Evolutionary conservation across 2,113 vertebrate genomes (phyloP).

Genomic region (Cavia aperea): DNA sequence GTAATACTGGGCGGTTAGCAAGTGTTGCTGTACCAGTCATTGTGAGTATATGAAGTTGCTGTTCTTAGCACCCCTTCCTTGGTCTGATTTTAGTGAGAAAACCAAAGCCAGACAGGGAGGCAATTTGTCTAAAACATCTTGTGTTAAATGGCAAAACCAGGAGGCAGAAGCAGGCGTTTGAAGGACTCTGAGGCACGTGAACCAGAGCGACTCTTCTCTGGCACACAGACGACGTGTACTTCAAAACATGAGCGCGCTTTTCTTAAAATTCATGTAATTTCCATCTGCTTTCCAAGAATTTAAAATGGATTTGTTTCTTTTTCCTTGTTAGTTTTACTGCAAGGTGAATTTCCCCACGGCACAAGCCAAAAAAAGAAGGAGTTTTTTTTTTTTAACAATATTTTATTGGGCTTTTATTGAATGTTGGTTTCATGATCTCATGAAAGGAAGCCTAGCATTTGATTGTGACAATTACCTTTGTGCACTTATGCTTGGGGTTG

Average conservation of each 20-base stretch:
- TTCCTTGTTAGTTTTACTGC: slow-evolving; percentile 20
- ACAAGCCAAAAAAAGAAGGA: background rate
- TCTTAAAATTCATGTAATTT: background rate
- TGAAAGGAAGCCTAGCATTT: background rate
- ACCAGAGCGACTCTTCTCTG: background rate
- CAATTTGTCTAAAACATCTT: background rate
- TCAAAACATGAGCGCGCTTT: background rate
- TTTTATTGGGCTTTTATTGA: slow-evolving; percentile 32
- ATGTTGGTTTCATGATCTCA: slow-evolving; percentile 13
- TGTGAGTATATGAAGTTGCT: background rate
- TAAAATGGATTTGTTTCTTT: background rate
- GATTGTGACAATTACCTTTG: background rate
- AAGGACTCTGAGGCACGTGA: background rate
- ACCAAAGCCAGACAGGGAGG: background rate
- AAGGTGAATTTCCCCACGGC: background rate
- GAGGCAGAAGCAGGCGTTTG: background rate
- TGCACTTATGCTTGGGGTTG: slow-evolving; percentile 11
- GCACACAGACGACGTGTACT: background rate
- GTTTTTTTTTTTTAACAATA: background rate
- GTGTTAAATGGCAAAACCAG: background rate
- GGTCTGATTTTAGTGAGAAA: background rate
- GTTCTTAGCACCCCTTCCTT: background rate
- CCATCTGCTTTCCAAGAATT: slow-evolving; percentile 4
- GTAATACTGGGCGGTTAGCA: background rate
- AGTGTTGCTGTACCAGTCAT: background rate